Evolutionary conservation across 2,888 invertebrate species (phyloP).

Genomic region (Pristionchus maxplancki): DNA sequence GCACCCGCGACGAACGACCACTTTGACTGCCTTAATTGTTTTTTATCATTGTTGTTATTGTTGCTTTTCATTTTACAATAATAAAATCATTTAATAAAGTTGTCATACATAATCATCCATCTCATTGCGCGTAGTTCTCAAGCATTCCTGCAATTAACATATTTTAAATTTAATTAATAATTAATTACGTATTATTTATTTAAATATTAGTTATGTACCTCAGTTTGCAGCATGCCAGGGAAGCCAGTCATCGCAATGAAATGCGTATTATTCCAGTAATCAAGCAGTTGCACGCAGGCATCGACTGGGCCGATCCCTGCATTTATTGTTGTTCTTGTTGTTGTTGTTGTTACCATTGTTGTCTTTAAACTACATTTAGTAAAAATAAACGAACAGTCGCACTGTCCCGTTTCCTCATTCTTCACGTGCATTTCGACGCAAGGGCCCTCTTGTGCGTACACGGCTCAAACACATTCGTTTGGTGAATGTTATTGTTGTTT

Average conservation of each 20-base stretch:
- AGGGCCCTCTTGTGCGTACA: background rate
- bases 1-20: background rate
- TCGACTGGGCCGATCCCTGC: background rate
- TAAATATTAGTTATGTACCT: no score
- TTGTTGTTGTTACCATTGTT: background rate
- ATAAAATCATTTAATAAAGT: background rate
- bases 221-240: background rate
- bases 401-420: background rate
- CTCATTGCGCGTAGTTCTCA: no score
- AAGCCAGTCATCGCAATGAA: background rate
- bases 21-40: background rate
- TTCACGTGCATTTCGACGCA: background rate
- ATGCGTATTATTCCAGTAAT: background rate
- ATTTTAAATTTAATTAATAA: no score
- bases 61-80: background rate
- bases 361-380: background rate
- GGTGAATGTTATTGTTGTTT: no score
- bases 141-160: no score
- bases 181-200: no score
- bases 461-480: no score
- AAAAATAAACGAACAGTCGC: background rate
- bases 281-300: background rate
- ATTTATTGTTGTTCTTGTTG: background rate
- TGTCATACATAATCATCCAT: no score
- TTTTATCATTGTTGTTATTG: no score